A percentile compares a stretch with the other conserved stretches of the same genome.
These are phyloP conservation scores for Ormyrus rosae DNA, from an alignment of 2,888 invertebrate genomes.

Conservation along the genomic window DNA sequence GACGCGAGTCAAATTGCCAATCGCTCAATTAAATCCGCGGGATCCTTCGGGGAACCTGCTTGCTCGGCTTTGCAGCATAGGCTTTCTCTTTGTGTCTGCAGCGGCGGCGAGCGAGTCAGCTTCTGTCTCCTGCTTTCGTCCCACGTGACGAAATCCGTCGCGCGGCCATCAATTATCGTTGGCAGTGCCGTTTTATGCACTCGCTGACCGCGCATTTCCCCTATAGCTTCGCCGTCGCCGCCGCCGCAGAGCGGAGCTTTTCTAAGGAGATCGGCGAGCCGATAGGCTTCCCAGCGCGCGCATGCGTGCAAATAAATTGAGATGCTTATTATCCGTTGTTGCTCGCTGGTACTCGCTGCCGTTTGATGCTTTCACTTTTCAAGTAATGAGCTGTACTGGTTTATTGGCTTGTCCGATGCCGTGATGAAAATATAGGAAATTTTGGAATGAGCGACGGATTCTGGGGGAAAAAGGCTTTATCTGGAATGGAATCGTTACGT, in stretches of 20 bases:
- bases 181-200: slow-evolving; percentile 52
- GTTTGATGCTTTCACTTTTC: no score
- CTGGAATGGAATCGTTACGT: no score
- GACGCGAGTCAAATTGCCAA: neutral
- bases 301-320: neutral
- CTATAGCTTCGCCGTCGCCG: neutral
- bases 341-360: no score
- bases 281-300: neutral
- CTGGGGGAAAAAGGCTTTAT: no score
- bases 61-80: neutral
- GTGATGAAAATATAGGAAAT: no score
- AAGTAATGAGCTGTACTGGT: no score
- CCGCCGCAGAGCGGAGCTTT: neutral
- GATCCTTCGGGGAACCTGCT: no score
- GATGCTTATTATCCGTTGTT: slow-evolving; percentile 4
- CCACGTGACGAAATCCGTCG: slow-evolving; percentile 60
- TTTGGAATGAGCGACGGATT: no score
- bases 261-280: neutral
- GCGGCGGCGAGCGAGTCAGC: neutral
- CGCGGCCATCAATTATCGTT: slow-evolving; percentile 62
- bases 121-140: slow-evolving; percentile 25
- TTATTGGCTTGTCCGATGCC: no score
- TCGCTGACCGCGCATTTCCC: neutral
- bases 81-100: slow-evolving; percentile 48
- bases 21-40: neutral